These are phyloP conservation scores for Drosophila trapezifrons DNA, from an alignment of 1,140 invertebrate genomes.

Conservation along the genomic window DNA sequence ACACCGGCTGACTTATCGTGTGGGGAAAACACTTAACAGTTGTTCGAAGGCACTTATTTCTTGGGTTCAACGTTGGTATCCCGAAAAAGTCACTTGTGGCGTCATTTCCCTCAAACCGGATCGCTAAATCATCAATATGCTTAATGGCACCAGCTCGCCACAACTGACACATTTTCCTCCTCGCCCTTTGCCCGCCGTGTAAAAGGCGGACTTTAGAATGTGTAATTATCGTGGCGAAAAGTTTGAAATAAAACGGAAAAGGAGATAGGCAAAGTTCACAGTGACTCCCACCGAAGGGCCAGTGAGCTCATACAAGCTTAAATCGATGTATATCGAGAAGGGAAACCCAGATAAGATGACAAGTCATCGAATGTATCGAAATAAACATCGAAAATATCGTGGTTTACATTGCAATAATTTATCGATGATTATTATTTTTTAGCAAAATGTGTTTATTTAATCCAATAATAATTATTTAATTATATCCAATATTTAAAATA, in stretches of 20 bases:
- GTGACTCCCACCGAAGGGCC: constrained; percentile 21
- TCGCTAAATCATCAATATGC: constrained; percentile 14
- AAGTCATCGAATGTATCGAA: background rate
- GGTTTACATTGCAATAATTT: too few relatives aligned
- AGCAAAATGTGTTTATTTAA: too few relatives aligned
- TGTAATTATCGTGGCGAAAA: constrained; percentile 33
- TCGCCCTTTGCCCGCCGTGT: constrained; percentile 37
- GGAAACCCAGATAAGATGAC: background rate
- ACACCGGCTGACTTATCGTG: constrained; percentile 8
- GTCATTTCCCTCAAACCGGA: constrained; percentile 31
- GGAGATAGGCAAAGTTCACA: constrained; percentile 20
- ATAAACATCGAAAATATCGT: too few relatives aligned
- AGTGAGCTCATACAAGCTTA: constrained; percentile 37
- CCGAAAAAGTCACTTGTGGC: constrained; percentile 11
- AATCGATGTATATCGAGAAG: background rate
- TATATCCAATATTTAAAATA: too few relatives aligned
- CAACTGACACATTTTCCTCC: constrained; percentile 45
- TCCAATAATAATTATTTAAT: too few relatives aligned
- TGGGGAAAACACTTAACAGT: constrained; percentile 13
- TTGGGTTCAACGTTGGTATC: background rate
- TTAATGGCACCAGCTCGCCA: constrained; percentile 1
- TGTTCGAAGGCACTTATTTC: constrained; percentile 10
- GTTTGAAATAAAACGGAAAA: constrained; percentile 6
- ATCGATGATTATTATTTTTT: too few relatives aligned
- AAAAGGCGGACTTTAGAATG: constrained; percentile 45